Evolutionary conservation across 2,797 vertebrate genomes (phyloP), one percentile per base, ranked within the genome.

Genomic region (Poliocrania exsul): DNA sequence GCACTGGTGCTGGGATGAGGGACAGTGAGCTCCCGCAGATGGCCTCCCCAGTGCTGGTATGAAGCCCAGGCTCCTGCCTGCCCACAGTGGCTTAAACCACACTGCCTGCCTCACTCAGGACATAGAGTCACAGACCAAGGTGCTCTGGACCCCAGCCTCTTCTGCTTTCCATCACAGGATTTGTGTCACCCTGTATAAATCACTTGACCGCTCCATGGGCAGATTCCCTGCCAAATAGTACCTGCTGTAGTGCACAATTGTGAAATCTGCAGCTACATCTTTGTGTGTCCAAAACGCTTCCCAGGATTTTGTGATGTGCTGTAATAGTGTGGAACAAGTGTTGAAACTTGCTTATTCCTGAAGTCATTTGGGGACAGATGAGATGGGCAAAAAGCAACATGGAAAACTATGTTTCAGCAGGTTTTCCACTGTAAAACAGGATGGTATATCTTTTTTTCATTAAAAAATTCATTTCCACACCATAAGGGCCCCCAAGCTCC

Each of bases 301-400:
- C 35, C 53, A 78, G 72, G 72, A 73, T 80, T 91, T 46, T 81
- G 29, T 35, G 51, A 88, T 1, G 3, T 54, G 33, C 44, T 84
- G 21, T 50, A 69, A 38, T 33, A 75, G 11, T 5, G 9, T 0
- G 2, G 69, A 92, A 81, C 44, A 79, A 62, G 82, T 42, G 35
- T 58, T 73, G 51, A 88, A 92, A 86, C 49, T 23, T 81, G 29
- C 66, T 53, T 86, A 42, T 66, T 92, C 56, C 77, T 42, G 28
- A 92, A 94, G 96, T 94, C 92, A 95, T 95, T 15, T 92, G 67
- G 95, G 95, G 95, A 95, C 95, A 94, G 58, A 88, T 62, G 91
- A 86, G 80, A 78, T 13, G 77, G 64, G 78, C 81, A 95, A 96
- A 96, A 88, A 91, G 66, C 49, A 90, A 90, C 77, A 90, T 60